These are phyloP conservation scores for Gyps fulvus DNA, from an alignment of 2,113 vertebrate species.

Conservation along the genomic window DNA sequence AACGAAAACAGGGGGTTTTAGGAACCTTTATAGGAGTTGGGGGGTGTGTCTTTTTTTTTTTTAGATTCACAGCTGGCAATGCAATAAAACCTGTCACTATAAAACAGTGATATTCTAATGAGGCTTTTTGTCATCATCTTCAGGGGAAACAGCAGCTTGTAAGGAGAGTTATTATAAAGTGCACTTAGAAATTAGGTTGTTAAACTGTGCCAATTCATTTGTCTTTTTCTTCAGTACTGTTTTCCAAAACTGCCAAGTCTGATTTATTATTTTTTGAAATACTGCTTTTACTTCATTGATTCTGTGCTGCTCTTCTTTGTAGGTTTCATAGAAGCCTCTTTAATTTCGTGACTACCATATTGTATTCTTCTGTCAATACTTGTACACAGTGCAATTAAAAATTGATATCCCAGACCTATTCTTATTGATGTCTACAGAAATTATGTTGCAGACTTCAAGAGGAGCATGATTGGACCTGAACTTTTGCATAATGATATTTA, in stretches of 20 bases:
- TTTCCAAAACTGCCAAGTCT: conserved; percentile 62
- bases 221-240: conserved; percentile 42
- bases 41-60: not conserved
- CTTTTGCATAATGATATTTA: conserved; percentile 22
- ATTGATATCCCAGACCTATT: conserved; percentile 7
- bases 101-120: conserved; percentile 60
- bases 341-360: conserved; percentile 68
- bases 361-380: conserved; percentile 65
- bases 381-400: conserved; percentile 67
- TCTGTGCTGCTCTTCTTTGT: conserved; percentile 60
- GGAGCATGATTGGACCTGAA: not conserved
- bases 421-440: not conserved
- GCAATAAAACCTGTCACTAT: conserved; percentile 74
- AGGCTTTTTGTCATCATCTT: conserved; percentile 67
- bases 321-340: conserved; percentile 54
- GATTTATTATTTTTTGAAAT: conserved; percentile 61
- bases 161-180: conserved; percentile 73
- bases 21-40: conserved; percentile 70
- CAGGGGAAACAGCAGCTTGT: conserved; percentile 66
- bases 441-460: not conserved
- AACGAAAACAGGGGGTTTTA: conserved; percentile 72
- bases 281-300: conserved; percentile 62
- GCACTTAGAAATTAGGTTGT: conserved; percentile 81
- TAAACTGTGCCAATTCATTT: conserved; percentile 64
- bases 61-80: conserved; percentile 70